These are phyloP conservation scores for Ceratina japonica DNA, from an alignment of 1,140 invertebrate genomes.

Conservation along the genomic window DNA sequence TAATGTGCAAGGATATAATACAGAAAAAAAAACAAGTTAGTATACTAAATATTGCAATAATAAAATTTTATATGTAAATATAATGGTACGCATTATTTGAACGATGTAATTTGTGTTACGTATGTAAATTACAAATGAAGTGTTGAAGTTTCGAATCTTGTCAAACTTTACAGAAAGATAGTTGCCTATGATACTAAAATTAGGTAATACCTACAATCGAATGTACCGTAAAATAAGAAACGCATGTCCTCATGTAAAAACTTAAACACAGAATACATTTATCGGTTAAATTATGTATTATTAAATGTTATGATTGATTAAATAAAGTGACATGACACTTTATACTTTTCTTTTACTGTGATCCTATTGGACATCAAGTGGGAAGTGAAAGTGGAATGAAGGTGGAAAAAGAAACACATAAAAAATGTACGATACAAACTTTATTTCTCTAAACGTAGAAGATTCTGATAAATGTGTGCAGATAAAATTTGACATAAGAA, in stretches of 20 bases:
- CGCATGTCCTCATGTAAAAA: slow-evolving; percentile 78
- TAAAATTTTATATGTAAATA: slow-evolving; percentile 67
- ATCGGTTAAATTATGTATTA: slow-evolving; percentile 79
- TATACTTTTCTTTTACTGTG: slow-evolving; percentile 54
- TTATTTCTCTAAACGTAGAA: slow-evolving; percentile 25
- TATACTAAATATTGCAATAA: slow-evolving; percentile 54
- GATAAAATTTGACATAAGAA: neutral
- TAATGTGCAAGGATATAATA: slow-evolving; percentile 42
- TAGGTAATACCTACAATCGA: slow-evolving; percentile 76
- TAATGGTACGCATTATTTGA: slow-evolving; percentile 53
- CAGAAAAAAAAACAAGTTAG: slow-evolving; percentile 37
- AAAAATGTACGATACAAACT: slow-evolving; percentile 16
- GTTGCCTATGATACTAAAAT: slow-evolving; percentile 77
- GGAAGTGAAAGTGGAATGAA: neutral
- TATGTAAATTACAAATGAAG: slow-evolving; percentile 76
- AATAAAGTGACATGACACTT: slow-evolving; percentile 79
- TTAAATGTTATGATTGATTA: slow-evolving; percentile 79
- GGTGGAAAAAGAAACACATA: slow-evolving; percentile 16
- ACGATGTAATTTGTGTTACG: slow-evolving; percentile 67
- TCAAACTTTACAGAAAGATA: slow-evolving; percentile 77
- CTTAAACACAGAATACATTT: slow-evolving; percentile 73
- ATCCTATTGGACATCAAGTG: neutral
- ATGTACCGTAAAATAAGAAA: slow-evolving; percentile 76
- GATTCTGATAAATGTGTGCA: neutral
- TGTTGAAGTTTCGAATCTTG: slow-evolving; percentile 77